phyloP scores from a whole-genome alignment of 23 tunicate genomes.

The Phallusia fumigata region DNA sequence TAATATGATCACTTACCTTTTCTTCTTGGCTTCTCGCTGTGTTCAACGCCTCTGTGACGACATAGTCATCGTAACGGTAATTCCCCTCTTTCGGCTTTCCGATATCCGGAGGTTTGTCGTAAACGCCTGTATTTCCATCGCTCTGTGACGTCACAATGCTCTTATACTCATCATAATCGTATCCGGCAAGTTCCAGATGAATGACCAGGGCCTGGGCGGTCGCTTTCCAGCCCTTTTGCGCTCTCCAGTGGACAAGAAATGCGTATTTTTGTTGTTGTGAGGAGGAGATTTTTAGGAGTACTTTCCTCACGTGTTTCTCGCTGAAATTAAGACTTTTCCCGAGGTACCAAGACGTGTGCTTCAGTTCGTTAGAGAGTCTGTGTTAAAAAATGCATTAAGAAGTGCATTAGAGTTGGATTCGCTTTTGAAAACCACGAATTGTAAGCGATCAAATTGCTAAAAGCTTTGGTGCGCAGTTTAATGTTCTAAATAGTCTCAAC shows the following conservation, averaged over 20 bases:
- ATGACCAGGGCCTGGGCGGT: conserved; percentile 68
- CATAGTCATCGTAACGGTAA: conserved; percentile 42
- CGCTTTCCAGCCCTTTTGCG: conserved; percentile 63
- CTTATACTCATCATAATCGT: conserved; percentile 60
- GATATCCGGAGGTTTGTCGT: conserved; percentile 43
- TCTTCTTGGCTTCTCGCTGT: not conserved
- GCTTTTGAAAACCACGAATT: no score
- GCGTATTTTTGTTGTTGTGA: conserved; percentile 38
- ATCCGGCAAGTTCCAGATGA: conserved; percentile 54
- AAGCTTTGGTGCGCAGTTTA: no score
- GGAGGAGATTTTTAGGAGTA: not conserved
- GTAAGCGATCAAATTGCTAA: no score
- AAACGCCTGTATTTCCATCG: conserved; percentile 29
- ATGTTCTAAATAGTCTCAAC: no score
- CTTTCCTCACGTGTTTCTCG: conserved; percentile 39
- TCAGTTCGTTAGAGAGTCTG: conserved; percentile 53
- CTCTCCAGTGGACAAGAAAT: conserved; percentile 64
- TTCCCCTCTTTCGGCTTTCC: conserved; percentile 28
- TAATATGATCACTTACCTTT: not conserved
- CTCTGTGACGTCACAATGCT: conserved; percentile 36
- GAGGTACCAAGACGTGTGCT: conserved; percentile 74
- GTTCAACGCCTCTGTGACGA: not conserved
- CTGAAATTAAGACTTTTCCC: conserved; percentile 64
- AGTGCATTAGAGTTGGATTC: no score
- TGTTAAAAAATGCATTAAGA: not conserved